Conservation (phyloP, 1,140 invertebrate genomes). For the Penaeus chinensis region DNA sequence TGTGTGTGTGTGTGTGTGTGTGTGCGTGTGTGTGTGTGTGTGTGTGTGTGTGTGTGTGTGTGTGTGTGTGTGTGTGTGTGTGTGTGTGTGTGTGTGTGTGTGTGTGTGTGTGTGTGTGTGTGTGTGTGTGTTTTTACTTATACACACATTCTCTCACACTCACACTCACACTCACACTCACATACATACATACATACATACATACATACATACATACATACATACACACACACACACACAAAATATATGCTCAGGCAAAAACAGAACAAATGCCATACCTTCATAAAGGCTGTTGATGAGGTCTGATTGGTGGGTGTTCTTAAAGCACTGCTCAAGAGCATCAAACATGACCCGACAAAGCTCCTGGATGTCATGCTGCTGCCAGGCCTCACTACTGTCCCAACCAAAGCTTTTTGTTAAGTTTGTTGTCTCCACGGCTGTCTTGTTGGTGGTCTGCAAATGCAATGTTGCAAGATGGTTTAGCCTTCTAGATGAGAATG, state of each 20-base stretch:
- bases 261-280: constrained; percentile 67
- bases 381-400: constrained; percentile 91
- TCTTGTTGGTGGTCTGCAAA: constrained; percentile 77
- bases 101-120: too few relatives aligned
- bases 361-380: constrained; percentile 94
- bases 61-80: too few relatives aligned
- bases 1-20: too few relatives aligned
- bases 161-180: too few relatives aligned
- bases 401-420: constrained; percentile 92
- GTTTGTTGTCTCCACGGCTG: constrained; percentile 87
- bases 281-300: constrained; percentile 84
- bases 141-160: too few relatives aligned
- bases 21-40: too few relatives aligned
- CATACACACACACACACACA: too few relatives aligned
- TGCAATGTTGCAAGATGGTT: background rate
- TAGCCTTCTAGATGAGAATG: background rate
- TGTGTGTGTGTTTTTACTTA: too few relatives aligned
- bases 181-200: too few relatives aligned
- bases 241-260: background rate
- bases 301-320: constrained; percentile 85
- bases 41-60: too few relatives aligned
- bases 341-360: constrained; percentile 93
- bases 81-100: too few relatives aligned
- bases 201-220: too few relatives aligned
- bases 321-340: constrained; percentile 87